Base-by-base conservation (phyloP, 2,888 invertebrate genomes). In the Chalcis sispes region DNA sequence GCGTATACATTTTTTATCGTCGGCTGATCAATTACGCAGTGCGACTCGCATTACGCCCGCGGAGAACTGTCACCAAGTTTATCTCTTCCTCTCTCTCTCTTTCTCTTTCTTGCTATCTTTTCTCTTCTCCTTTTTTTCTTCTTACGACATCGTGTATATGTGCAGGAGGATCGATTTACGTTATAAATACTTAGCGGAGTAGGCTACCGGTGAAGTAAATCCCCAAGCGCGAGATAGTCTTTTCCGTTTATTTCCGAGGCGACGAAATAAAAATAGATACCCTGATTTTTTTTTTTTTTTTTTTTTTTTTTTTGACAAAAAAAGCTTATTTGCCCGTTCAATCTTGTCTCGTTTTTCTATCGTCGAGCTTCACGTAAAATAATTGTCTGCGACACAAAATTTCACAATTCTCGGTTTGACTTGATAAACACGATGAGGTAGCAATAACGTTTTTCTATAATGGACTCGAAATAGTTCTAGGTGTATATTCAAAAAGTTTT, bases 21-120 rank as follows among this genome's bases (percentile, higher is more conserved):
- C 42, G 42, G 27, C 61, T 73, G 79, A 82, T 82, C 80, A 80
- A 81, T 82, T 81, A 82, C 75, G 62, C 58, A 27, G 61, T 67
- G 72, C 75, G 76, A 79, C 72, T 79, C 72, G 77, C 46, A 46
- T 80, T 80, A 78, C 64, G 77, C 79, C 75, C 65, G 76, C 76
- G 67, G 75, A 75, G 75, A 42, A 42, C 77, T 81, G 80, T 80
- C 82, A 79, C 78, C 74, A 76, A 76, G 72, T 77, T 72, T 48
- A 48, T 76, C 72, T 66, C 66, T 66, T 64, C 15, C 42, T 36
- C 10, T 36, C 4, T 36, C 36, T 4, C 36, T 10, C 36, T 36
- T 10, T 36, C 36, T 36, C 36, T 36, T 36, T 36, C 36, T 36
- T 7, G 36, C 10, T 42, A 15, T 13, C 15, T 15, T 13, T 15